phyloP scores from a whole-genome alignment of 2,113 vertebrate genomes.

The Malurus elegans region DNA sequence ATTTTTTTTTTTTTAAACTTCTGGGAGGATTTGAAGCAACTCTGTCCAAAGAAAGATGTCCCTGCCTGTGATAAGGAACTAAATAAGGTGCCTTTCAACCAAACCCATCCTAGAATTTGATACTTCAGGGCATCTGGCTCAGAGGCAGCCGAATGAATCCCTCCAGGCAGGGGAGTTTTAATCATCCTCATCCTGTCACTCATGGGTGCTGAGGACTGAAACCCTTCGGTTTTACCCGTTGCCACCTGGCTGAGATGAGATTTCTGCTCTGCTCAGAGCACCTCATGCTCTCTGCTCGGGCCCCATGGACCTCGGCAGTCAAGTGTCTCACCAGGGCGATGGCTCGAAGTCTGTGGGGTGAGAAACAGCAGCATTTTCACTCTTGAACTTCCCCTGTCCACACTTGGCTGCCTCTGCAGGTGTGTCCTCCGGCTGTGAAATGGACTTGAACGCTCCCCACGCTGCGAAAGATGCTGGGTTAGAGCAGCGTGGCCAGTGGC shows the following conservation, averaged over 20 bases:
- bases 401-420: conserved; percentile 46
- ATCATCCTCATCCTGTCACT: rapidly evolving
- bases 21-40: neutral
- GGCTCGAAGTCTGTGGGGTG: neutral
- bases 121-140: neutral
- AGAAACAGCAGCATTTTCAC: neutral
- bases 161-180: neutral
- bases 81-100: neutral
- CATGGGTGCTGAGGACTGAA: rapidly evolving
- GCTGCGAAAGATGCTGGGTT: neutral
- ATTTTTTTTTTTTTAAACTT: neutral
- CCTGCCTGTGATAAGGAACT: neutral
- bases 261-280: neutral
- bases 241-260: neutral
- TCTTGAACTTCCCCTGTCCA: conserved; percentile 13
- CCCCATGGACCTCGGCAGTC: rapidly evolving
- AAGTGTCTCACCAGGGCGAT: neutral
- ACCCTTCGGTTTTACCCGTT: rapidly evolving
- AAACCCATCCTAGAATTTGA: neutral
- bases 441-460: neutral
- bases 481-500: neutral
- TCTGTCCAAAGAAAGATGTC: neutral
- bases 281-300: neutral
- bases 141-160: neutral
- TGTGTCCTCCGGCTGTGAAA: conserved; percentile 27